Evolutionary conservation across 2,888 invertebrate genomes (phyloP).

Genomic region (Protodeltote pygarga): DNA sequence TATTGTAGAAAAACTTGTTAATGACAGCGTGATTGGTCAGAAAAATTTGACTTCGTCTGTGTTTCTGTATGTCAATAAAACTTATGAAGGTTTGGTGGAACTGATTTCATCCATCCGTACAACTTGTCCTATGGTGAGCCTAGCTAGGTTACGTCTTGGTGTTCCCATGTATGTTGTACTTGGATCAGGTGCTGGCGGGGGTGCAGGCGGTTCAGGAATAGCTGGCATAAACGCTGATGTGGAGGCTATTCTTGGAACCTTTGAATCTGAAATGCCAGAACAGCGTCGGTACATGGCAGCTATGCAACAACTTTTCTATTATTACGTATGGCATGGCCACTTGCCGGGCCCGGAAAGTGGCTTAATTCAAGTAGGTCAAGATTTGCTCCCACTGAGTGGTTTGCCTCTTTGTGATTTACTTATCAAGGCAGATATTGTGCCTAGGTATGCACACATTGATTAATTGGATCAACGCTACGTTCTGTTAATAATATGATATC

Average conservation of each 20-base stretch:
- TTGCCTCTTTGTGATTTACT: slow-evolving; percentile 93
- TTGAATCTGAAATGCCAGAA: slow-evolving; percentile 90
- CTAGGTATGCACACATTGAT: slow-evolving; percentile 91
- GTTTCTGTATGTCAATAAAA: slow-evolving; percentile 89
- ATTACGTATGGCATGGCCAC: slow-evolving; percentile 92
- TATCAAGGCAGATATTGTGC: slow-evolving; percentile 91
- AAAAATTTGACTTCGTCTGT: slow-evolving; percentile 88
- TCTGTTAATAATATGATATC: slow-evolving; percentile 33
- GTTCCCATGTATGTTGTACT: slow-evolving; percentile 92
- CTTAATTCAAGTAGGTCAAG: slow-evolving; percentile 91
- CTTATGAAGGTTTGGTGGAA: slow-evolving; percentile 89
- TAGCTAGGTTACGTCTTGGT: slow-evolving; percentile 88
- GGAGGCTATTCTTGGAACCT: slow-evolving; percentile 92
- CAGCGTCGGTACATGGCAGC: slow-evolving; percentile 92
- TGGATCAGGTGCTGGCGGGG: slow-evolving; percentile 86
- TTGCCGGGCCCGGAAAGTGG: slow-evolving; percentile 88
- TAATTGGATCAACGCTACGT: slow-evolving; percentile 70
- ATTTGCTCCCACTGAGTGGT: slow-evolving; percentile 88
- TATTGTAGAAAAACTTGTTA: slow-evolving; percentile 88
- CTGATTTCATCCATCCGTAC: slow-evolving; percentile 93
- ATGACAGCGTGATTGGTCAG: slow-evolving; percentile 88
- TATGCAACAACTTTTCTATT: slow-evolving; percentile 94
- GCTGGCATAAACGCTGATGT: slow-evolving; percentile 89
- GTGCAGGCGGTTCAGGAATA: slow-evolving; percentile 72
- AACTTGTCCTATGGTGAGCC: slow-evolving; percentile 91